Evolutionary conservation across 2,888 invertebrate species (phyloP).

Genomic region (Epistrophe eligans): DNA sequence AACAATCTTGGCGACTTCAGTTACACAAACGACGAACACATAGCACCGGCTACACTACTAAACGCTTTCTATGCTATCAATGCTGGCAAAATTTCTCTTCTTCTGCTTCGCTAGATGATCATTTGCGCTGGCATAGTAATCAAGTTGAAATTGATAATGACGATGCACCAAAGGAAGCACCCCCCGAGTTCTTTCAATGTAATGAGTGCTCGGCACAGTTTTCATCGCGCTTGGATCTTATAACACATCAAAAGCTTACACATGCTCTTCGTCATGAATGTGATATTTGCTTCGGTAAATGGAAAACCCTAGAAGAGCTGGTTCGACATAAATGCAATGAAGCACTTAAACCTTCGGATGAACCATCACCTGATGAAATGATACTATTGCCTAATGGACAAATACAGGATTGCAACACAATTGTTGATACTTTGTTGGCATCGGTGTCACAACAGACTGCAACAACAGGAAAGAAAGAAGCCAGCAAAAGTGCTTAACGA

Average conservation of each 20-base stretch:
- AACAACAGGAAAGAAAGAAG: not conserved
- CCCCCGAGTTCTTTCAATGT: slow-evolving; percentile 39
- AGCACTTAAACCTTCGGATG: not conserved
- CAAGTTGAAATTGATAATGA: not conserved
- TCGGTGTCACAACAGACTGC: slow-evolving; percentile 14
- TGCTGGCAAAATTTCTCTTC: slow-evolving; percentile 31
- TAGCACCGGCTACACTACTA: not conserved
- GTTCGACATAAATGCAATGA: slow-evolving; percentile 50
- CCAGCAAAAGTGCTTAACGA: not conserved
- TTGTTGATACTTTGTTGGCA: slow-evolving; percentile 50
- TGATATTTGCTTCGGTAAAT: slow-evolving; percentile 45
- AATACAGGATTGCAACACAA: slow-evolving; percentile 46
- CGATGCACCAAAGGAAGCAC: not conserved
- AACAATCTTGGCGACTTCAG: slow-evolving; percentile 30
- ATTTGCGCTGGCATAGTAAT: slow-evolving; percentile 33
- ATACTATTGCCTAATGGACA: slow-evolving; percentile 56
- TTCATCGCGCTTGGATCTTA: slow-evolving; percentile 36
- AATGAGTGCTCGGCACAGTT: slow-evolving; percentile 43
- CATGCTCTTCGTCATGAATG: slow-evolving; percentile 47
- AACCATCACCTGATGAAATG: slow-evolving; percentile 50
- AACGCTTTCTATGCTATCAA: slow-evolving; percentile 31
- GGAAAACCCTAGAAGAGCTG: slow-evolving; percentile 53
- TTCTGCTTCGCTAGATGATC: slow-evolving; percentile 17
- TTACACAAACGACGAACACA: slow-evolving; percentile 42
- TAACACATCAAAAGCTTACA: slow-evolving; percentile 51